These are phyloP conservation scores for Eubucco bourcierii DNA, from an alignment of 2,113 vertebrate species.

Conservation along the genomic window DNA sequence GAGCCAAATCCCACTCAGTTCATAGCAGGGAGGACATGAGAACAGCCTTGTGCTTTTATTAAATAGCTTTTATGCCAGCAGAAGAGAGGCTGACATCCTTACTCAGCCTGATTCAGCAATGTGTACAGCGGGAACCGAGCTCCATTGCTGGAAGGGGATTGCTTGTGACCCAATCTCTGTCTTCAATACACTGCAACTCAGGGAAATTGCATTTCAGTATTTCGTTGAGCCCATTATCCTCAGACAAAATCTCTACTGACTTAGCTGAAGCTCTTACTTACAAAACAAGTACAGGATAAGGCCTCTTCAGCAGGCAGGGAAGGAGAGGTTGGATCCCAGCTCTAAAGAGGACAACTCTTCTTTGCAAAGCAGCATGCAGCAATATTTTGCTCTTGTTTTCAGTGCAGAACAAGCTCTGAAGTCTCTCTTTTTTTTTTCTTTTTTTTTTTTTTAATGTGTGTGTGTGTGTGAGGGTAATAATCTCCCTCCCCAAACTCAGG, in stretches of 20 bases:
- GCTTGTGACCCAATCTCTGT: background rate
- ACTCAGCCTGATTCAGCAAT: background rate
- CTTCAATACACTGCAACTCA: background rate
- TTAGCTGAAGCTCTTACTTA: background rate
- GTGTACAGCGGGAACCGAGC: background rate
- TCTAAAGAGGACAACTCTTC: background rate
- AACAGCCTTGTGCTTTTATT: background rate
- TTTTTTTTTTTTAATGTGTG: background rate
- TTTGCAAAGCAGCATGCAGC: accelerated
- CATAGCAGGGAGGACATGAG: background rate
- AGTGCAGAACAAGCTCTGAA: background rate
- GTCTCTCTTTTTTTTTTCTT: background rate
- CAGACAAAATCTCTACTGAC: background rate
- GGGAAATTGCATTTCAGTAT: background rate
- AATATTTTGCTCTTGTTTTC: background rate
- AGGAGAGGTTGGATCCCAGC: background rate
- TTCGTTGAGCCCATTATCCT: background rate
- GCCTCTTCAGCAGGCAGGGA: background rate
- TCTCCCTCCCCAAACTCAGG: background rate
- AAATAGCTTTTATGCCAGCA: background rate
- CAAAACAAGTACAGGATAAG: background rate
- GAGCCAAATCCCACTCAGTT: background rate
- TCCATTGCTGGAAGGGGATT: background rate
- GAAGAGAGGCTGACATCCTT: background rate
- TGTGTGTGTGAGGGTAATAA: background rate